These are phyloP conservation scores for Papilio gigon DNA, from an alignment of 2,888 invertebrate genomes.

Conservation along the genomic window DNA sequence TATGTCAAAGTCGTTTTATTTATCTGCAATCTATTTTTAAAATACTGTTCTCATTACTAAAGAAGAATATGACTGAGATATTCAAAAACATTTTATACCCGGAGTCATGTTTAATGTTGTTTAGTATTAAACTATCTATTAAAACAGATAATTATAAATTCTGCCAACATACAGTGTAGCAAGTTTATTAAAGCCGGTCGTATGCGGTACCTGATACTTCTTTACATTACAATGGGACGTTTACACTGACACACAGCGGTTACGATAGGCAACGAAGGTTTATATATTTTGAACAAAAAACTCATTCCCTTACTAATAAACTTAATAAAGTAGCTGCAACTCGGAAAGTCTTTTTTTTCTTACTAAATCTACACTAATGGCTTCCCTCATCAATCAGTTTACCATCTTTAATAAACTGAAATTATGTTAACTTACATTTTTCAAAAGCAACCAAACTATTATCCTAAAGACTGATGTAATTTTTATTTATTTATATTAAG, in stretches of 20 bases:
- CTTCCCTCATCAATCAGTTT: not conserved
- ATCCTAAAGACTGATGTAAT: too few relatives aligned
- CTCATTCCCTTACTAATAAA: not conserved
- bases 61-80: not conserved
- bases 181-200: slow-evolving; percentile 65
- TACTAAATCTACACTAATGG: not conserved
- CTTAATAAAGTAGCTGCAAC: too few relatives aligned
- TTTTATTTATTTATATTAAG: too few relatives aligned
- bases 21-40: too few relatives aligned
- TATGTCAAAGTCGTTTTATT: too few relatives aligned
- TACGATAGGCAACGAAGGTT: slow-evolving; percentile 2
- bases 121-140: slow-evolving; percentile 43
- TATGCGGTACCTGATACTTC: slow-evolving; percentile 70
- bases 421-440: slow-evolving; percentile 42
- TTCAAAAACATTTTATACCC: not conserved
- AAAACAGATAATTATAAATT: slow-evolving; percentile 66
- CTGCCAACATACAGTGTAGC: slow-evolving; percentile 58
- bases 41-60: not conserved
- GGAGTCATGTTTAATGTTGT: not conserved
- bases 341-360: not conserved
- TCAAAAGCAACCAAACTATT: too few relatives aligned
- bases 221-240: slow-evolving; percentile 58
- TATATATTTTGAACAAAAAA: slow-evolving; percentile 3
- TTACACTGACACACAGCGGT: slow-evolving; percentile 26
- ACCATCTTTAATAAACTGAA: not conserved